Conservation (phyloP, 2,797 vertebrate species). For the Bradypodion ventrale region DNA sequence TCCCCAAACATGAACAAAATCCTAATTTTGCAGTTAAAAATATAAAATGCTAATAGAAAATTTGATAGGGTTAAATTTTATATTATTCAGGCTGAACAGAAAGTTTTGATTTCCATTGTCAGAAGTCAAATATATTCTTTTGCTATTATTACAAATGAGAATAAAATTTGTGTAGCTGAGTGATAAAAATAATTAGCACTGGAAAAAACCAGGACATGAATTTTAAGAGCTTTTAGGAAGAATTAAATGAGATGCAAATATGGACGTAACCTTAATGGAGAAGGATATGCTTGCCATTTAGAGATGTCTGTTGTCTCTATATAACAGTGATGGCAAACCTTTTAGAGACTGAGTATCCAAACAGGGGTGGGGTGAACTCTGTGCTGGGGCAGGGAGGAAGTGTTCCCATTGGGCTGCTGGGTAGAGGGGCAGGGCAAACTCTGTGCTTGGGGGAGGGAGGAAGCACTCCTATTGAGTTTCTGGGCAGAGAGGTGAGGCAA, state of each 20-base stretch:
- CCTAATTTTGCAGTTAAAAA: fast-evolving
- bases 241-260: too few relatives aligned
- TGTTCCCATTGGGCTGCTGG: too few relatives aligned
- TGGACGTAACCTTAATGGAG: background rate
- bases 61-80: background rate
- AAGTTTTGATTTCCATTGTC: background rate
- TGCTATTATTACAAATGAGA: background rate
- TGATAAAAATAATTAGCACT: background rate
- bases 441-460: too few relatives aligned
- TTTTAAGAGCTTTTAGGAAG: background rate
- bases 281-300: background rate
- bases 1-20: background rate
- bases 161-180: background rate
- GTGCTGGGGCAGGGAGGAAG: too few relatives aligned
- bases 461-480: too few relatives aligned
- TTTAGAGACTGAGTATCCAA: too few relatives aligned
- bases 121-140: background rate
- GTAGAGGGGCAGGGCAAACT: too few relatives aligned
- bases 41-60: background rate
- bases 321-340: too few relatives aligned
- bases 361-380: too few relatives aligned
- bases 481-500: too few relatives aligned
- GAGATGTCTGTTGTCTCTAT: background rate
- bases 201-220: background rate
- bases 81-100: background rate